Percentiles rank a stretch among this genome's conserved stretches.
Conservation (phyloP, 2,888 invertebrate genomes). For the Fragum sueziense region DNA sequence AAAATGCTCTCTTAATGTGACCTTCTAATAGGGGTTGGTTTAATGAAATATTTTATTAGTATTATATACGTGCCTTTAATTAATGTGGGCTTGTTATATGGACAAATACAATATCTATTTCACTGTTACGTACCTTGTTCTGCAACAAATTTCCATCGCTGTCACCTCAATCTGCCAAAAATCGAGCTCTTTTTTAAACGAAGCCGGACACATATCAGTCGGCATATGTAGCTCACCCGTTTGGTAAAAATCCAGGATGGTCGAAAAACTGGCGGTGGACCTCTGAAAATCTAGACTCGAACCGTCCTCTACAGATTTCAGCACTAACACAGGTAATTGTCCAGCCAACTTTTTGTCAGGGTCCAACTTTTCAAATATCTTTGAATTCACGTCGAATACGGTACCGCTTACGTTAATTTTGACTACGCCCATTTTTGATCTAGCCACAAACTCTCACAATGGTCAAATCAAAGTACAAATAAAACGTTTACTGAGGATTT, state of each 20-base stretch:
- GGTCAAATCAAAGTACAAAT: no score
- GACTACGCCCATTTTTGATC: conserved; percentile 10
- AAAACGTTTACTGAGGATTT: no score
- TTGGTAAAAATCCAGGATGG: conserved; percentile 54
- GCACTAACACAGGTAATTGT: background rate
- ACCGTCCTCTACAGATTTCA: background rate
- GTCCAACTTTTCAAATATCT: conserved; percentile 21
- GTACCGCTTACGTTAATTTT: conserved; percentile 40
- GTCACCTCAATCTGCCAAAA: conserved; percentile 50
- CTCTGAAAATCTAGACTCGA: conserved; percentile 37
- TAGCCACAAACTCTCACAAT: no score
- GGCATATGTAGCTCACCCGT: conserved; percentile 61
- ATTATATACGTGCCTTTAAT: no score
- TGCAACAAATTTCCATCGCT: conserved; percentile 28
- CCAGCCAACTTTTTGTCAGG: conserved; percentile 32
- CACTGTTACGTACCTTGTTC: conserved; percentile 19
- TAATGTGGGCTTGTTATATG: background rate
- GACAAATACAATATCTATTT: background rate
- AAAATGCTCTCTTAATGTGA: background rate
- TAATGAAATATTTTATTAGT: background rate
- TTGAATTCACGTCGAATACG: conserved; percentile 39
- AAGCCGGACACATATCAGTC: conserved; percentile 43
- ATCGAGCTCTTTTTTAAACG: conserved; percentile 52
- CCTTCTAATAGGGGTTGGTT: background rate
- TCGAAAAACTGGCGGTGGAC: conserved; percentile 51